These are phyloP conservation scores for Lateolabrax maculatus DNA, from an alignment of 2,797 vertebrate genomes.

Conservation along the genomic window DNA sequence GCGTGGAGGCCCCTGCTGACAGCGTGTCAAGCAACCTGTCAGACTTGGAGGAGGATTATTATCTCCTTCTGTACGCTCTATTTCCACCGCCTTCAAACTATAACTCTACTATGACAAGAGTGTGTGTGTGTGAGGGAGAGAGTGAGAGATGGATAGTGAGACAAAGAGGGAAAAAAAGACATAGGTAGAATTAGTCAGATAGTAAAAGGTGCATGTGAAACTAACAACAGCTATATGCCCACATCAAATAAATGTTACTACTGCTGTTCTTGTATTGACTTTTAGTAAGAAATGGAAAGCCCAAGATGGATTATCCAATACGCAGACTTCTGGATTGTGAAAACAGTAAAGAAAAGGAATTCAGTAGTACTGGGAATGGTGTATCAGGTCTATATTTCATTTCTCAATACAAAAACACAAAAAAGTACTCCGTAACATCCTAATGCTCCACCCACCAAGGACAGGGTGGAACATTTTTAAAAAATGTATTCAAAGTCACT, in stretches of 20 bases:
- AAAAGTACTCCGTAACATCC: neutral
- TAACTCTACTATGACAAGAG: constrained; percentile 50
- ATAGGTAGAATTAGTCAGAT: constrained; percentile 38
- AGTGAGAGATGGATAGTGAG: constrained; percentile 22
- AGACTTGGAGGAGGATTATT: constrained; percentile 86
- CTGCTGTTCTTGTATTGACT: neutral
- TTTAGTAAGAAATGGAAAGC: neutral
- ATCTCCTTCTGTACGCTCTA: constrained; percentile 74
- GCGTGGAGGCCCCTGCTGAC: constrained; percentile 70
- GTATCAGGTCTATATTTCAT: neutral
- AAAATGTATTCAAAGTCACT: neutral
- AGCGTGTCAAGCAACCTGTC: constrained; percentile 86
- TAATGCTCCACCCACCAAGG: neutral
- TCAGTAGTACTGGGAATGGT: neutral
- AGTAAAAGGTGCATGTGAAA: constrained; percentile 45
- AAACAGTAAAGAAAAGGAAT: neutral
- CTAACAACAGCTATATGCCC: neutral
- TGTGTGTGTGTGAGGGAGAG: constrained; percentile 29
- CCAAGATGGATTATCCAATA: neutral
- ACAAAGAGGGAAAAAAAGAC: constrained; percentile 6
- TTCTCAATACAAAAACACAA: neutral
- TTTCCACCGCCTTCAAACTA: constrained; percentile 70
- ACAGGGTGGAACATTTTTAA: neutral
- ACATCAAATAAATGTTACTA: neutral
- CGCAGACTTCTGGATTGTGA: neutral